Percentiles rank a stretch among this genome's conserved stretches.
phyloP scores from a whole-genome alignment of 2,797 vertebrate genomes.

The Halcyon badia region DNA sequence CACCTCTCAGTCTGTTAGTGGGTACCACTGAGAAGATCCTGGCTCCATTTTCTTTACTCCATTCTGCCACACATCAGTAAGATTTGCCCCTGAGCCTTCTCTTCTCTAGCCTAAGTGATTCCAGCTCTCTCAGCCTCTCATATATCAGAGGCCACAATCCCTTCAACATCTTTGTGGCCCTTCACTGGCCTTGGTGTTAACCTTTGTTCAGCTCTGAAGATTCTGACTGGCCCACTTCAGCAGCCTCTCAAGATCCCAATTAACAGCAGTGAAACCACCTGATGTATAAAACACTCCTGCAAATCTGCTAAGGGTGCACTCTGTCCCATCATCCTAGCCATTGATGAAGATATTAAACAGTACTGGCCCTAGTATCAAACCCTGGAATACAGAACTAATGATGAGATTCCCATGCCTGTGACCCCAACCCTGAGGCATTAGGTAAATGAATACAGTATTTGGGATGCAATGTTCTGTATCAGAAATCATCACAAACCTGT shows the following conservation, averaged over 20 bases:
- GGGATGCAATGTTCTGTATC: not conserved
- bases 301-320: not conserved
- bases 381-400: not conserved
- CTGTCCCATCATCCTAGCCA: not conserved
- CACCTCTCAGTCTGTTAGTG: not conserved
- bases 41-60: not conserved
- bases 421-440: not conserved
- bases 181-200: not conserved
- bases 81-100: not conserved
- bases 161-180: not conserved
- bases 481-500: not conserved
- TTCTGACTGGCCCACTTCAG: not conserved
- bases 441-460: not conserved
- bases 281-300: not conserved
- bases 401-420: accelerated
- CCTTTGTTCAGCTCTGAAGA: not conserved
- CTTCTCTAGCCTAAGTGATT: not conserved
- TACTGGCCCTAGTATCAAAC: not conserved
- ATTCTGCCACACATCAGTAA: not conserved
- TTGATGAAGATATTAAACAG: not conserved
- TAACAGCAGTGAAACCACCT: not conserved
- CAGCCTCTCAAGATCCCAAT: not conserved
- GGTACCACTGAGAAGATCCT: not conserved
- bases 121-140: not conserved
- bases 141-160: not conserved